Conservation (phyloP, 2,888 invertebrate genomes). For the Phyto melanocephala region DNA sequence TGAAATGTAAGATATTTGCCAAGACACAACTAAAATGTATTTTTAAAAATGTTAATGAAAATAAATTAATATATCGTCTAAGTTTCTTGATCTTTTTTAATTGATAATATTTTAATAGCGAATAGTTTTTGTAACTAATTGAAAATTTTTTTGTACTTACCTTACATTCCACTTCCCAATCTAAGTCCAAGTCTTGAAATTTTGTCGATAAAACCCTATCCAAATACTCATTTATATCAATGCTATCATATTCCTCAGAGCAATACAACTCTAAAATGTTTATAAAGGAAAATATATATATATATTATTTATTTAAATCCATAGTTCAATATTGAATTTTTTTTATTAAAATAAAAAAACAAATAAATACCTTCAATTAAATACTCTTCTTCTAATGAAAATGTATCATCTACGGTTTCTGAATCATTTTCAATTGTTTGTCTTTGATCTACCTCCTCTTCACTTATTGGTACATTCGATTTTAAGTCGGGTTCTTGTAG, state of each 20-base stretch:
- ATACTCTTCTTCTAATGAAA: conserved; percentile 47
- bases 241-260: conserved; percentile 54
- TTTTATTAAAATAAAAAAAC: too few species aligned
- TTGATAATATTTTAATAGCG: not conserved
- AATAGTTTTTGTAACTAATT: not conserved
- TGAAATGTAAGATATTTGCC: conserved; percentile 67
- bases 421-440: too few species aligned
- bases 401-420: not conserved
- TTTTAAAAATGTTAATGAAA: not conserved
- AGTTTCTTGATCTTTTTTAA: too few species aligned
- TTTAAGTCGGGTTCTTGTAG: too few species aligned
- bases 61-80: too few species aligned
- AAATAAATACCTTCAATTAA: conserved; percentile 43
- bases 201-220: conserved; percentile 69
- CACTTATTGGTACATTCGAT: not conserved
- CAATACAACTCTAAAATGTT: conserved; percentile 29
- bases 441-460: not conserved
- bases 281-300: not conserved
- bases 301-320: not conserved
- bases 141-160: conserved; percentile 48
- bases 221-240: conserved; percentile 69
- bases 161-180: conserved; percentile 69
- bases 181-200: conserved; percentile 69
- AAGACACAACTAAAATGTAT: conserved; percentile 64
- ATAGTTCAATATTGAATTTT: too few species aligned